These are phyloP conservation scores for Amphibalanus amphitrite DNA, from an alignment of 1,140 invertebrate species.

Conservation along the genomic window DNA sequence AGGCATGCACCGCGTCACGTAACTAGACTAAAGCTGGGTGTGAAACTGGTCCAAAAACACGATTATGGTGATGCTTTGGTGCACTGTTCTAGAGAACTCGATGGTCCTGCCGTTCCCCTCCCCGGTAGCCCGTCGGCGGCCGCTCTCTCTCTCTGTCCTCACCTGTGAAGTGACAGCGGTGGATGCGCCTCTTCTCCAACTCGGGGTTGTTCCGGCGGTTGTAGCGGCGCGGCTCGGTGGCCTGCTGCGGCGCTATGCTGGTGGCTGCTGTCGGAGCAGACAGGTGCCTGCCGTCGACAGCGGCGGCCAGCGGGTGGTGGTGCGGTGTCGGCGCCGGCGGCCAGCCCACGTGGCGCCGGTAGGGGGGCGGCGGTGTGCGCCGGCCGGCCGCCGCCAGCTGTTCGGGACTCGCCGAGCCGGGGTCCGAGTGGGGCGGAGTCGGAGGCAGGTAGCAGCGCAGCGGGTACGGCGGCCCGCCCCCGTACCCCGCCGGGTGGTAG, in stretches of 20 bases:
- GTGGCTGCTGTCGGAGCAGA: conserved; percentile 11
- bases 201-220: conserved; percentile 91
- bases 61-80: too few relatives aligned
- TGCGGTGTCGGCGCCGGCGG: conserved; percentile 32
- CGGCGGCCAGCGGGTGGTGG: conserved; percentile 43
- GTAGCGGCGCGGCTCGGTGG: conserved; percentile 38
- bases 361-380: conserved; percentile 22
- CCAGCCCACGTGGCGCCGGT: conserved; percentile 11
- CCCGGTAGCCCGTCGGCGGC: too few relatives aligned
- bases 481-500: neutral
- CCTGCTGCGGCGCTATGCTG: conserved; percentile 16
- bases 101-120: too few relatives aligned
- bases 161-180: conserved; percentile 90
- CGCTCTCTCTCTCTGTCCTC: too few relatives aligned
- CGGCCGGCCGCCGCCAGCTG: neutral
- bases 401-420: conserved; percentile 29
- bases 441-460: conserved; percentile 45
- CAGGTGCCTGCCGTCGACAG: conserved; percentile 26
- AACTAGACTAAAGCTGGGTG: too few relatives aligned
- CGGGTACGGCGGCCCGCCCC: neutral
- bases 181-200: conserved; percentile 79
- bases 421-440: conserved; percentile 63
- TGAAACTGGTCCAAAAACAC: too few relatives aligned
- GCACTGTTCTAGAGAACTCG: too few relatives aligned
- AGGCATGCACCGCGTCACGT: too few relatives aligned